Evolutionary conservation across 2,888 invertebrate species (phyloP).

Genomic region (Nemoura dubitans): DNA sequence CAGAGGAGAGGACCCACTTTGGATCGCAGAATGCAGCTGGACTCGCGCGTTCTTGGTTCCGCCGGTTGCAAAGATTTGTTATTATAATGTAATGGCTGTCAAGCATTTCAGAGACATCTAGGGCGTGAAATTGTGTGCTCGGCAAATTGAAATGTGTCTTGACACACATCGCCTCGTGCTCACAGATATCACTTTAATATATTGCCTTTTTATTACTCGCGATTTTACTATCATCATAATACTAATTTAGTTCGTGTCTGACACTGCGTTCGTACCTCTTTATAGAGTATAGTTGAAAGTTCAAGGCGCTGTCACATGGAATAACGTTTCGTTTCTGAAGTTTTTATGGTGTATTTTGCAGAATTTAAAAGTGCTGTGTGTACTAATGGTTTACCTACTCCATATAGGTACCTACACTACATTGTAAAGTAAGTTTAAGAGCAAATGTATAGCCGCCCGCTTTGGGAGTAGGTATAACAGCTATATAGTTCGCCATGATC

Average conservation of each 20-base stretch:
- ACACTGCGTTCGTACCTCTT: background rate
- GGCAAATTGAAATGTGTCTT: background rate
- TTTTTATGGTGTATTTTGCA: background rate
- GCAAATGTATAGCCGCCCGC: background rate
- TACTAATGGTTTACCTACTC: background rate
- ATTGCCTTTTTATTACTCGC: background rate
- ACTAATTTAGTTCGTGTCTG: background rate
- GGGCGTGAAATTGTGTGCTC: background rate
- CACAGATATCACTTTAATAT: background rate
- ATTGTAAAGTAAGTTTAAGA: background rate
- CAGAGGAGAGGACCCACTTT: no score
- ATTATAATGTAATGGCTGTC: constrained; percentile 27
- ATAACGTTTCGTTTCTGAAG: background rate
- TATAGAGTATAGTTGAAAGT: background rate
- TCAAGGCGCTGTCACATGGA: background rate
- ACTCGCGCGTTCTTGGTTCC: background rate
- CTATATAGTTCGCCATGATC: background rate
- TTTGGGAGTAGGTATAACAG: background rate
- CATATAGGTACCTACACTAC: background rate
- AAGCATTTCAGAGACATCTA: background rate
- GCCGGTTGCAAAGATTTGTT: background rate
- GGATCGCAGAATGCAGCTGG: background rate
- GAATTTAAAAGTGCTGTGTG: background rate
- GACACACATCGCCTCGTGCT: background rate
- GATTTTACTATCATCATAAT: background rate